phyloP scores from a whole-genome alignment of 1,140 invertebrate species.

The Zophobas atratus region DNA sequence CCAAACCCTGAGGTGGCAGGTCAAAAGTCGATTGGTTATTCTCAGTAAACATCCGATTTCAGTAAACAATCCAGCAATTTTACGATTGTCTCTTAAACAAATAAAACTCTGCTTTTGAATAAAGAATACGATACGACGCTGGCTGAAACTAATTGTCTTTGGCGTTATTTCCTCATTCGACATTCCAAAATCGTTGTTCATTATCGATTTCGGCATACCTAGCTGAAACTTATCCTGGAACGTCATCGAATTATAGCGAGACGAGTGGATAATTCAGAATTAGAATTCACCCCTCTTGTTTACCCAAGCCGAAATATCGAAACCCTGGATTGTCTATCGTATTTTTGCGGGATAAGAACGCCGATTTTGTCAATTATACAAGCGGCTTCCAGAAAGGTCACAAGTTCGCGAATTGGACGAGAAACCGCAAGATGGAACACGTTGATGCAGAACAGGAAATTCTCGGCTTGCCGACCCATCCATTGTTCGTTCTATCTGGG shows the following conservation, averaged over 20 bases:
- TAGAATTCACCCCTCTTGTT: neutral
- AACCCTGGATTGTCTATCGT: neutral
- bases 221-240: neutral
- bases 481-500: neutral
- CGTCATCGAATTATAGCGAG: neutral
- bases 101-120: neutral
- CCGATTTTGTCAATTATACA: neutral
- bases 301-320: neutral
- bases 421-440: neutral
- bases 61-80: neutral
- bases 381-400: neutral
- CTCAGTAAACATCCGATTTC: neutral
- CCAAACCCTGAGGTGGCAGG: too few relatives aligned
- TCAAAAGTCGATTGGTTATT: neutral
- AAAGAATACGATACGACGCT: neutral
- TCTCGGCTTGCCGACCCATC: neutral
- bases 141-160: too few relatives aligned
- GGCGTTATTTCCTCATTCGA: too few relatives aligned
- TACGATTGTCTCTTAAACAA: neutral
- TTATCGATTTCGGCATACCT: neutral
- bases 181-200: neutral
- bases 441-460: conserved; percentile 2
- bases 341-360: neutral
- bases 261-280: neutral
- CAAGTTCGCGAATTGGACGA: neutral